Percentiles rank a stretch among this genome's conserved stretches.
Conservation (phyloP, 1,140 invertebrate species). For the Penaeus chinensis region DNA sequence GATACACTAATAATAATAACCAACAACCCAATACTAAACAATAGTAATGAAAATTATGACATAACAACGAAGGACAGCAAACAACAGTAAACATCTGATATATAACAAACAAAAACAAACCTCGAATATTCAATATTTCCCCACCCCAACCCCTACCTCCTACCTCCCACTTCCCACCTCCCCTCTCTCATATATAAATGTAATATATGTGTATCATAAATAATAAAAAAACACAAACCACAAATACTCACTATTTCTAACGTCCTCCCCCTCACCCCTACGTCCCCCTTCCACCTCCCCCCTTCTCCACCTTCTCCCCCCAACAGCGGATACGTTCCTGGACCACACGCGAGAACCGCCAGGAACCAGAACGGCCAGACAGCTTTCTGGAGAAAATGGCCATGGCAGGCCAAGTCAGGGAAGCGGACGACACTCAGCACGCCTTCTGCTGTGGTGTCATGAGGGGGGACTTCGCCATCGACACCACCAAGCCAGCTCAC, state of each 20-base stretch:
- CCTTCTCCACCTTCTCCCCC: not conserved
- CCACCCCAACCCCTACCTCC: not conserved
- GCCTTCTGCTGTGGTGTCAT: slow-evolving; percentile 56
- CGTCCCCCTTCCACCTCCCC: not conserved
- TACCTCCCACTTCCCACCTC: not conserved
- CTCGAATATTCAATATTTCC: no score
- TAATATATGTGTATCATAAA: no score
- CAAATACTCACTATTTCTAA: no score
- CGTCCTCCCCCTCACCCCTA: no score
- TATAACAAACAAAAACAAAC: no score
- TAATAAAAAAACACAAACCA: no score
- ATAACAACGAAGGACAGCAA: no score
- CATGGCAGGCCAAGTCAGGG: slow-evolving; percentile 68
- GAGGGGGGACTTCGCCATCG: slow-evolving; percentile 70
- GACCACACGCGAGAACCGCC: slow-evolving; percentile 68
- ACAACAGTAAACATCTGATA: no score
- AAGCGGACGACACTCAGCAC: slow-evolving; percentile 59
- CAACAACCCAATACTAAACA: no score
- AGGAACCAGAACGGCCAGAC: slow-evolving; percentile 69
- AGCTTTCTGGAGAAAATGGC: slow-evolving; percentile 73
- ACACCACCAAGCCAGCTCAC: slow-evolving; percentile 75
- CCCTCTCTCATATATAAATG: not conserved
- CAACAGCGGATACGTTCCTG: slow-evolving; percentile 69
- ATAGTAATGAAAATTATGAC: no score
- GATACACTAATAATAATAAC: no score